Evolutionary conservation across 30 jellyfish, hydroid and myxozoan species (phyloP).

Genomic region (Aurelia sp.): DNA sequence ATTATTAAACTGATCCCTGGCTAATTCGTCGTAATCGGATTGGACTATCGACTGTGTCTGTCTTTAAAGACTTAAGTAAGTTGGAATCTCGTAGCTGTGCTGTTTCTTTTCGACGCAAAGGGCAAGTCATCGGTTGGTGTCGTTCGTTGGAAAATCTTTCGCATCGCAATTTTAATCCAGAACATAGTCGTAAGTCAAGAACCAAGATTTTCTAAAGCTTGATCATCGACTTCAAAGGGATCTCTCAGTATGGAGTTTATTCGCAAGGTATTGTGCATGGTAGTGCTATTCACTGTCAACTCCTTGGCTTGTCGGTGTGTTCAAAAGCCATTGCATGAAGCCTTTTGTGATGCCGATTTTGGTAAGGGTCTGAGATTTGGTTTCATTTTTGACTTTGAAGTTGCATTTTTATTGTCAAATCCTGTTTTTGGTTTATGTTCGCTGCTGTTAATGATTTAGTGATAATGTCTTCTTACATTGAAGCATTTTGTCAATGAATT

Average conservation of each 20-base stretch:
- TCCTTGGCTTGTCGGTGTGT: slow-evolving; percentile 84
- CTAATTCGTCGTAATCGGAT: slow-evolving; percentile 72
- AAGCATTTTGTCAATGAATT: too few species aligned
- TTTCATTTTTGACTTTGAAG: too few species aligned
- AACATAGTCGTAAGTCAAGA: too few species aligned
- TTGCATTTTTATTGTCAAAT: too few species aligned
- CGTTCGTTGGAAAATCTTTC: not conserved
- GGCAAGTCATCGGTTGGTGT: slow-evolving; percentile 11
- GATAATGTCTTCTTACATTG: too few species aligned
- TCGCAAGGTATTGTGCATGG: slow-evolving; percentile 11
- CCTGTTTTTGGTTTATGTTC: too few species aligned
- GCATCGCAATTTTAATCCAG: too few species aligned
- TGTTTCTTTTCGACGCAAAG: slow-evolving; percentile 19
- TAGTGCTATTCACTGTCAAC: slow-evolving; percentile 26
- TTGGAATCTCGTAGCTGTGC: slow-evolving; percentile 25
- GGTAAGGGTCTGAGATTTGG: slow-evolving; percentile 62
- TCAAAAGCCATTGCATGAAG: slow-evolving; percentile 87
- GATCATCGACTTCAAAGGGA: not conserved
- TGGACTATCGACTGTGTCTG: slow-evolving; percentile 71
- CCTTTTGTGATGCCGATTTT: slow-evolving; percentile 96
- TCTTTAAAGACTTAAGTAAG: slow-evolving; percentile 44
- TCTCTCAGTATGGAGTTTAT: slow-evolving; percentile 22
- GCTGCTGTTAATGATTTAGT: too few species aligned
- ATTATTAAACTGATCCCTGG: slow-evolving; percentile 56
- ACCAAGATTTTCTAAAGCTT: not conserved